Base-by-base conservation (phyloP, 2,888 invertebrate genomes). In the Phyllotreta striolata region DNA sequence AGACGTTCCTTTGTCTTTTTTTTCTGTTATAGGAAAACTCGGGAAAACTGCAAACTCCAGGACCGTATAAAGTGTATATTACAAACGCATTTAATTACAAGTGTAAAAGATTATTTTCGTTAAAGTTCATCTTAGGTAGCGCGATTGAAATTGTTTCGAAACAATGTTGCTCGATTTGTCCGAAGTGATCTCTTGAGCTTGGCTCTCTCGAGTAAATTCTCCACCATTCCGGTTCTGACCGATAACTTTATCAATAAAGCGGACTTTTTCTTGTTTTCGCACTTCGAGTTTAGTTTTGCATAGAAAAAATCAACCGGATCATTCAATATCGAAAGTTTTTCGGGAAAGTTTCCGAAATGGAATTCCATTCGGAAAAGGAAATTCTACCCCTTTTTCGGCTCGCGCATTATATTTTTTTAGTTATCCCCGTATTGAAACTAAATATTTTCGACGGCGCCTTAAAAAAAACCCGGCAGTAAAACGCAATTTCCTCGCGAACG, bases 1-100 rank as follows among this genome's bases (percentile, higher is more conserved):
- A 44, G 52, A 47, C 40, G 41, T 41, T 52, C 43, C 37, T n/a
- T 44, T 52, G 44, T 52, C 40, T 52, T 60, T 60, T n/a, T 38
- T 54, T 14, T 52, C 24, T 60, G 38, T 52, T 52, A 52, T 43
- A 1, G 54, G 60, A 60, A 52, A 60, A 59, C 41, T 57, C 39
- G 8, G 10, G 24, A 24, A n/a, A 24, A 24, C 24, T 24, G 24
- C 24, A 24, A 35, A 39, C 38, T 34, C 52, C 52, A 52, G 9
- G 38, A n/a, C 35, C 9, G 35, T 8, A n/a, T 24, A 24, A 1
- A 24, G 24, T 24, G 4, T 1, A 24, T 24, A 24, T 1, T 4
- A 4, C 24, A 3, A 24, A 24, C 1, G 24, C 4, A 24, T 24
- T 24, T 24, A 24, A 24, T 24, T 24, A 24, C 4, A 24, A 4